A percentile compares a stretch with the other conserved stretches of the same genome.
phyloP scores from a whole-genome alignment of 1,140 invertebrate genomes.

The Reticulitermes speratus region DNA sequence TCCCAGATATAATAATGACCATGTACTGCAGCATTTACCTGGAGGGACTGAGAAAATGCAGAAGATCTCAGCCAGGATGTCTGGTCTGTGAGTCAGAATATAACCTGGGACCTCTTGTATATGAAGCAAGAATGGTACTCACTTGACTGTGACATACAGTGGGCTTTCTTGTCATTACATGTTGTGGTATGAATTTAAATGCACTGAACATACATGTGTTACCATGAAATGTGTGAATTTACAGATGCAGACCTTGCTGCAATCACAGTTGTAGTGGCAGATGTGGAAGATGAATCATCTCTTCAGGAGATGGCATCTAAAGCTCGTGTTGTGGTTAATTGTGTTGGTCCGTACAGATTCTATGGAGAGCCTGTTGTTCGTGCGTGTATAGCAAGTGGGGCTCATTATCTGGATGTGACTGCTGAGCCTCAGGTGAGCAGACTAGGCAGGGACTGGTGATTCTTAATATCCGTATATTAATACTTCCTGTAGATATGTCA shows the following conservation, averaged over 20 bases:
- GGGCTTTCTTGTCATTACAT: no score
- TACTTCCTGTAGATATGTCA: not conserved
- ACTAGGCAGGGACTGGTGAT: not conserved
- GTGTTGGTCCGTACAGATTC: constrained; percentile 85
- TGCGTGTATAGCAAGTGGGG: constrained; percentile 76
- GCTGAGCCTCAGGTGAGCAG: constrained; percentile 74
- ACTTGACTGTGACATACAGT: no score
- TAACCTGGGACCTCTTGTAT: no score
- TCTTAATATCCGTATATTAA: not conserved
- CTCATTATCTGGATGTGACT: constrained; percentile 88
- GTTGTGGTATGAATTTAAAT: no score
- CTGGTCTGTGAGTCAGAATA: no score
- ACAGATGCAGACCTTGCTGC: constrained; percentile 25
- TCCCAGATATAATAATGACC: no score
- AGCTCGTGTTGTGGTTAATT: constrained; percentile 77
- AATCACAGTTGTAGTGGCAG: constrained; percentile 67
- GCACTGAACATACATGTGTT: no score
- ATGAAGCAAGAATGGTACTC: no score
- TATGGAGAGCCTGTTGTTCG: constrained; percentile 91
- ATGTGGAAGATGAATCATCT: constrained; percentile 70
- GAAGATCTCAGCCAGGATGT: no score
- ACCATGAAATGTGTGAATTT: not conserved
- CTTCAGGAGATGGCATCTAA: constrained; percentile 72
- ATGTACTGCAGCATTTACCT: no score
- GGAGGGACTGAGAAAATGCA: no score